Evolutionary conservation across 1,140 invertebrate genomes (phyloP).

Genomic region (Rhopalosiphum maidis): DNA sequence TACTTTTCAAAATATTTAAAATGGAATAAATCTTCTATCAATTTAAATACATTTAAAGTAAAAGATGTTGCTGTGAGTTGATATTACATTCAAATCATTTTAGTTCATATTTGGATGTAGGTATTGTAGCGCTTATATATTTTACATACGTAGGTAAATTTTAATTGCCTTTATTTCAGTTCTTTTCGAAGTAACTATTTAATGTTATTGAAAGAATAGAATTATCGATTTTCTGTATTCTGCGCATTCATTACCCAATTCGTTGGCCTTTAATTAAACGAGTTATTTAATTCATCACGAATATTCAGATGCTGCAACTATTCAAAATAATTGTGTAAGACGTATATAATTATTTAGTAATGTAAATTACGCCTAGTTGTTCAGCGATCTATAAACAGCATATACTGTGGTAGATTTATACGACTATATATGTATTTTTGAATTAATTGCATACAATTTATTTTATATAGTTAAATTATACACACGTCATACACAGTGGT

Average conservation of each 20-base stretch:
- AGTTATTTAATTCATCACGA: not conserved
- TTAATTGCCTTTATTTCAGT: not conserved
- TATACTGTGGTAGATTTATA: not conserved
- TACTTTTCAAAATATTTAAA: not conserved
- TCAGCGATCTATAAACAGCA: not conserved
- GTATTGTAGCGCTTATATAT: not conserved
- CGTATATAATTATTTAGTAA: not conserved
- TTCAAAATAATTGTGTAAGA: not conserved
- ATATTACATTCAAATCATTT: too few species aligned
- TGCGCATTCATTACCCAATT: not conserved
- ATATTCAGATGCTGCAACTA: not conserved
- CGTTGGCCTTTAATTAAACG: not conserved
- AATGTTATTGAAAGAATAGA: not conserved
- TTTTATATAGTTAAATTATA: not conserved
- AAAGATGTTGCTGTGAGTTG: not conserved
- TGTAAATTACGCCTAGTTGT: not conserved
- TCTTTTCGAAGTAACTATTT: too few species aligned
- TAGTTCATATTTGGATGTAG: not conserved
- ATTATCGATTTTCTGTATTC: not conserved
- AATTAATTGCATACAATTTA: not conserved
- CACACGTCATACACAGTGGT: not conserved
- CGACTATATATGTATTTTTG: not conserved
- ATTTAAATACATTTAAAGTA: not conserved
- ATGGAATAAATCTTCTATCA: not conserved
- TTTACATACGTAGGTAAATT: too few species aligned